These are phyloP conservation scores for Orthonychiurus folsomi DNA, from an alignment of 2,888 invertebrate genomes.

Conservation along the genomic window DNA sequence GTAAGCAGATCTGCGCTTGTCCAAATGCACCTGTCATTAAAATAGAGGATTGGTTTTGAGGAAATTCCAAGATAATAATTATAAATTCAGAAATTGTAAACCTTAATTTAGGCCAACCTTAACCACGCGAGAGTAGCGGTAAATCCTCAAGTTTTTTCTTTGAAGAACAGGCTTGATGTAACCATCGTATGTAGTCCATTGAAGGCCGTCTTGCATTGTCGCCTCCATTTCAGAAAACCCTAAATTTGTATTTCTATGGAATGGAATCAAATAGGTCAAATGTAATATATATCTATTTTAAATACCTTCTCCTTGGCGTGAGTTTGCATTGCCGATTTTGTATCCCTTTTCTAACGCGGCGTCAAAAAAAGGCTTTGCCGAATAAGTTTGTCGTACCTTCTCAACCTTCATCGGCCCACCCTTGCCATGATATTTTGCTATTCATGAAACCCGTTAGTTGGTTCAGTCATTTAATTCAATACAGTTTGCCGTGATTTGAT, in stretches of 20 bases:
- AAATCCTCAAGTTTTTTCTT: constrained; percentile 5
- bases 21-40: background rate
- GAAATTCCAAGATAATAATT: background rate
- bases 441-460: background rate
- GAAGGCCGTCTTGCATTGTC: constrained; percentile 9
- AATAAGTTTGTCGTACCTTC: constrained; percentile 4
- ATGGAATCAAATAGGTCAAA: too few species aligned
- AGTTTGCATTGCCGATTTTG: background rate
- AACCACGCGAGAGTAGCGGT: constrained; percentile 7
- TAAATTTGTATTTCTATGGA: background rate
- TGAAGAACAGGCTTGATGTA: constrained; percentile 6
- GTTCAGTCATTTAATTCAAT: too few species aligned
- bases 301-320: constrained; percentile 3
- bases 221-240: constrained; percentile 5
- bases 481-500: too few species aligned
- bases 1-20: background rate
- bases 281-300: too few species aligned
- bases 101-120: background rate
- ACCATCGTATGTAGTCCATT: constrained; percentile 4
- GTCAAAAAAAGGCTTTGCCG: background rate
- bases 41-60: too few species aligned
- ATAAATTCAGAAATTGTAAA: background rate
- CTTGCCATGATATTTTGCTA: background rate
- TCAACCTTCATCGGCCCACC: constrained; percentile 11
- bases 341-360: constrained; percentile 11